These are phyloP conservation scores for Saccopteryx bilineata DNA, from an alignment of 2,113 vertebrate genomes.

Conservation along the genomic window DNA sequence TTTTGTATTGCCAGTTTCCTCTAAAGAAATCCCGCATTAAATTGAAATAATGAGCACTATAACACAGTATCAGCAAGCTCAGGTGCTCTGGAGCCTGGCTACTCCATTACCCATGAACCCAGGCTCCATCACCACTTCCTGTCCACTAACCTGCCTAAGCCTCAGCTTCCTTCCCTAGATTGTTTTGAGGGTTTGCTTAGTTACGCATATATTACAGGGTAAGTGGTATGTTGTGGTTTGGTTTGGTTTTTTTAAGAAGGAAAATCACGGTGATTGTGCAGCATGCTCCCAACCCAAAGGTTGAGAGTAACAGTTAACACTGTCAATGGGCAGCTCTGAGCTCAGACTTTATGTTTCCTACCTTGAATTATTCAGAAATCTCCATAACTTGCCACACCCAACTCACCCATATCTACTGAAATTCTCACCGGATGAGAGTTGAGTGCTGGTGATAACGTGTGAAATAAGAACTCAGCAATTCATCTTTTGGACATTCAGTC, in stretches of 20 bases:
- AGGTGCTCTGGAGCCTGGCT: not conserved
- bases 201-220: not conserved
- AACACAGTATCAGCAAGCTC: not conserved
- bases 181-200: not conserved
- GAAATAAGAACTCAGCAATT: not conserved
- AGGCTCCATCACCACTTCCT: not conserved
- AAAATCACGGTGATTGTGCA: not conserved
- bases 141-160: not conserved
- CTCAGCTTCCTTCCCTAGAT: not conserved
- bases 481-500: not conserved
- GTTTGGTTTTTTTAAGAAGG: not conserved
- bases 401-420: not conserved
- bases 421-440: not conserved
- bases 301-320: not conserved
- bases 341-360: not conserved
- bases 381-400: not conserved
- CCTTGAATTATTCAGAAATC: not conserved
- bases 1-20: not conserved
- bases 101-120: not conserved
- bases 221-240: not conserved
- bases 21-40: slow-evolving; percentile 42
- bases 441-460: not conserved
- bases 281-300: not conserved
- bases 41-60: slow-evolving; percentile 7
- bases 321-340: not conserved